Conservation (phyloP, 2,888 invertebrate genomes). For the Lepidocyrtoides sp. region DNA sequence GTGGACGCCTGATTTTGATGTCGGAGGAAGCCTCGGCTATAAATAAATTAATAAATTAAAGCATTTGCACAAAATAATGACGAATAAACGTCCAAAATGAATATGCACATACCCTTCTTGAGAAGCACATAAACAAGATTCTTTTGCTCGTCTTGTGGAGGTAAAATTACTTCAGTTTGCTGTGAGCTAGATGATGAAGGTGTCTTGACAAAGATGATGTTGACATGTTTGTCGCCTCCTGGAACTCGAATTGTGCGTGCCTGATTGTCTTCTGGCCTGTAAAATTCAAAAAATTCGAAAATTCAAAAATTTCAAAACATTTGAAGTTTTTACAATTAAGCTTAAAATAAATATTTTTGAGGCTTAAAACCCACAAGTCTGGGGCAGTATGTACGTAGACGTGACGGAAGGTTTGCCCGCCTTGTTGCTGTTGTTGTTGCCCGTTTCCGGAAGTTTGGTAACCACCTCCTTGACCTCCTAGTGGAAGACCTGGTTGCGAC, state of each 20-base stretch:
- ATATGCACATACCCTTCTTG: slow-evolving; percentile 65
- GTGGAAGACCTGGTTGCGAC: slow-evolving; percentile 35
- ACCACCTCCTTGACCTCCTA: not conserved
- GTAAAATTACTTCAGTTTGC: slow-evolving; percentile 74
- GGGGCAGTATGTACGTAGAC: slow-evolving; percentile 79
- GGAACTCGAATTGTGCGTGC: slow-evolving; percentile 68
- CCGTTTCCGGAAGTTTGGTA: slow-evolving; percentile 23
- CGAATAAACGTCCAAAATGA: too few relatives aligned
- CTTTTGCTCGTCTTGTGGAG: slow-evolving; percentile 65
- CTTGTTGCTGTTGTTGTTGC: slow-evolving; percentile 29
- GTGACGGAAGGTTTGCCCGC: slow-evolving; percentile 58
- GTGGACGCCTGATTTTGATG: slow-evolving; percentile 69
- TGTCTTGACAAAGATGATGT: slow-evolving; percentile 77
- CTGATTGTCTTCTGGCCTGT: slow-evolving; percentile 58
- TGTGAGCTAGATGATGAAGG: slow-evolving; percentile 37
- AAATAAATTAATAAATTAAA: too few relatives aligned
- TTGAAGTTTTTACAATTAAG: too few relatives aligned
- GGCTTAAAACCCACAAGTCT: slow-evolving; percentile 37
- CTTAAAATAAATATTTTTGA: too few relatives aligned
- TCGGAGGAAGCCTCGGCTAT: slow-evolving; percentile 48
- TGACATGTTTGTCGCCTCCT: slow-evolving; percentile 78
- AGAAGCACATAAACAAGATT: slow-evolving; percentile 76
- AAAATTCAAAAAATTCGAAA: too few relatives aligned
- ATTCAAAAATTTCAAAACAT: too few relatives aligned
- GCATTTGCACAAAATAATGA: not conserved